phyloP scores from a whole-genome alignment of 2,888 invertebrate genomes.

The Isotomurus palustris region DNA sequence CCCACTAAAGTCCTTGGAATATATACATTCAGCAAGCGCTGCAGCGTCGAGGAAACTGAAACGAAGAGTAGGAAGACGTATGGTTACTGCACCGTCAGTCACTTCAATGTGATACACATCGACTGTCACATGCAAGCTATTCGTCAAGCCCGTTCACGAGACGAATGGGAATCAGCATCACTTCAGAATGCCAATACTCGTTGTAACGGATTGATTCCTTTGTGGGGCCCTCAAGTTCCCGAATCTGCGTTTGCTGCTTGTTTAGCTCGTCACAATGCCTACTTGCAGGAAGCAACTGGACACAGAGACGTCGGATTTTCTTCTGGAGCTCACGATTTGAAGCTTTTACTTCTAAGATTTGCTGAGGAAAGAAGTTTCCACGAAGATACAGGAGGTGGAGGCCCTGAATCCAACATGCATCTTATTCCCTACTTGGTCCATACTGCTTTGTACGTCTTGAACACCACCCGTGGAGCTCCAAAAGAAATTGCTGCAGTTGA shows the following conservation, averaged over 20 bases:
- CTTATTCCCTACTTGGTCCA: slow-evolving; percentile 90
- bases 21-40: slow-evolving; percentile 94
- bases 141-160: slow-evolving; percentile 66
- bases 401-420: slow-evolving; percentile 95
- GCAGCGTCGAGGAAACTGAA: slow-evolving; percentile 89
- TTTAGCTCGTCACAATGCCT: slow-evolving; percentile 84
- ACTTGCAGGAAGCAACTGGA: slow-evolving; percentile 57
- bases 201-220: slow-evolving; percentile 91
- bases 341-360: slow-evolving; percentile 79
- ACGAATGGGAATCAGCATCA: slow-evolving; percentile 98
- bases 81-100: slow-evolving; percentile 87
- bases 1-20: slow-evolving; percentile 89
- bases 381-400: slow-evolving; percentile 95
- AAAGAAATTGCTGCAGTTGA: slow-evolving; percentile 42
- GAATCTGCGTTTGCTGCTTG: slow-evolving; percentile 91
- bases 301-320: slow-evolving; percentile 68
- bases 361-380: slow-evolving; percentile 93
- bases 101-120: slow-evolving; percentile 96
- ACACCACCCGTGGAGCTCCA: slow-evolving; percentile 59
- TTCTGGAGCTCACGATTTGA: slow-evolving; percentile 86
- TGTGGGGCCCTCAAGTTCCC: slow-evolving; percentile 93
- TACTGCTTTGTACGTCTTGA: slow-evolving; percentile 88
- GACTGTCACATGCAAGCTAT: slow-evolving; percentile 98
- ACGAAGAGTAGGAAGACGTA: slow-evolving; percentile 70
- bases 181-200: slow-evolving; percentile 96